Conservation (phyloP, 1,140 invertebrate species). For the Lordiphosa collinella region DNA sequence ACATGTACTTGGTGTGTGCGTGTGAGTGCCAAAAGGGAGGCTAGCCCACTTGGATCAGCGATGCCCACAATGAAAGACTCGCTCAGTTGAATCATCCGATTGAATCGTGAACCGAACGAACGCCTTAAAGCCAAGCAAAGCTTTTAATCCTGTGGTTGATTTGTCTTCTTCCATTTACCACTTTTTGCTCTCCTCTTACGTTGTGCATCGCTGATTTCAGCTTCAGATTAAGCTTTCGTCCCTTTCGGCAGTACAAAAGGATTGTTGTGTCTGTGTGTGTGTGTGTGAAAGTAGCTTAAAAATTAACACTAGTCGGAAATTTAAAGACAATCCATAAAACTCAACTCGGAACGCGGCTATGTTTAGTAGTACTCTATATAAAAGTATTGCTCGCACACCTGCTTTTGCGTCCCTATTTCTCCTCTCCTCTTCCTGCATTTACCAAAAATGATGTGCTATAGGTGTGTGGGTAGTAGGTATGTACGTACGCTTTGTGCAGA, state of each 20-base stretch:
- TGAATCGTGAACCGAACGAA: too few relatives aligned
- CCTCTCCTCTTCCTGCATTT: neutral
- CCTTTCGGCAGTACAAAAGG: neutral
- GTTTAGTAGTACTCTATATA: slow-evolving; percentile 5
- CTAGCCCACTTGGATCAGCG: too few relatives aligned
- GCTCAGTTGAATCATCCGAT: too few relatives aligned
- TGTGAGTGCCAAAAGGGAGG: neutral
- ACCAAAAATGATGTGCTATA: slow-evolving; percentile 1
- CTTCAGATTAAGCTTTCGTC: too few relatives aligned
- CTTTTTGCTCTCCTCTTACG: too few relatives aligned
- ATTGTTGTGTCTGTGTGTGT: slow-evolving; percentile 1
- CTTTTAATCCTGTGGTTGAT: too few relatives aligned
- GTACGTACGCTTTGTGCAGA: slow-evolving; percentile 22
- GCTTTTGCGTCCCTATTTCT: neutral
- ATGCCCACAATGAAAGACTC: too few relatives aligned
- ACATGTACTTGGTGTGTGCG: slow-evolving; percentile 18
- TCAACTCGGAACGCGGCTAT: too few relatives aligned
- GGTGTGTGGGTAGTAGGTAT: slow-evolving; percentile 10
- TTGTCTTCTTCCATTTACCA: too few relatives aligned
- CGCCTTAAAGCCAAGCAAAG: too few relatives aligned
- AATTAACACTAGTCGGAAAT: slow-evolving; percentile 18
- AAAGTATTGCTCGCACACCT: slow-evolving; percentile 19
- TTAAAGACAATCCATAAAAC: slow-evolving; percentile 29
- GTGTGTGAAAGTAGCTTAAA: slow-evolving; percentile 6
- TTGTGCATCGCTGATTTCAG: too few relatives aligned